Evolutionary conservation across 2,797 vertebrate species (phyloP).

Genomic region (Fratercula arctica): DNA sequence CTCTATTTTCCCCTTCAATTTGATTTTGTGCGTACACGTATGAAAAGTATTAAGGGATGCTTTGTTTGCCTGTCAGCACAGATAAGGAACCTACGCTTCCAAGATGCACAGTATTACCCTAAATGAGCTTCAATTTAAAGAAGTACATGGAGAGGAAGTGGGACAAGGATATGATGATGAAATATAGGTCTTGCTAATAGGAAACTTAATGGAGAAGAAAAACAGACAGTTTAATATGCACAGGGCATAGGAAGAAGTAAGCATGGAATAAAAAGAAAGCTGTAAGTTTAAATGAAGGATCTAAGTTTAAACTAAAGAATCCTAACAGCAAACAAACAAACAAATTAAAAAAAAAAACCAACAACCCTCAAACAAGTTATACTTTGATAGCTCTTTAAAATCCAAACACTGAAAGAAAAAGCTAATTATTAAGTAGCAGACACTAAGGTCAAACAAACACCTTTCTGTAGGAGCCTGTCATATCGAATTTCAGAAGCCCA

Average conservation of each 20-base stretch:
- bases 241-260: not conserved
- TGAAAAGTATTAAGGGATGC: conserved; percentile 9
- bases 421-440: not conserved
- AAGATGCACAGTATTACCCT: not conserved
- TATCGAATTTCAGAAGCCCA: conserved; percentile 3
- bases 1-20: conserved; percentile 21
- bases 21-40: conserved; percentile 5
- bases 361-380: not conserved
- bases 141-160: not conserved
- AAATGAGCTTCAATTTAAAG: conserved; percentile 44
- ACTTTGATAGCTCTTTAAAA: not conserved
- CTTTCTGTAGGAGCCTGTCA: not conserved
- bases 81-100: not conserved
- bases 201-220: not conserved
- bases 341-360: not conserved
- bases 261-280: not conserved
- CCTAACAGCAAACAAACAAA: not conserved
- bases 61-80: conserved; percentile 38
- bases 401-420: not conserved
- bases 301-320: not conserved
- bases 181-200: not conserved
- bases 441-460: not conserved
- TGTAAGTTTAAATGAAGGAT: not conserved
- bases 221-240: not conserved
- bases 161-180: not conserved